Percentiles rank a stretch among this genome's conserved stretches.
Conservation (phyloP, 2,888 invertebrate genomes). For the Platycheirus albimanus region DNA sequence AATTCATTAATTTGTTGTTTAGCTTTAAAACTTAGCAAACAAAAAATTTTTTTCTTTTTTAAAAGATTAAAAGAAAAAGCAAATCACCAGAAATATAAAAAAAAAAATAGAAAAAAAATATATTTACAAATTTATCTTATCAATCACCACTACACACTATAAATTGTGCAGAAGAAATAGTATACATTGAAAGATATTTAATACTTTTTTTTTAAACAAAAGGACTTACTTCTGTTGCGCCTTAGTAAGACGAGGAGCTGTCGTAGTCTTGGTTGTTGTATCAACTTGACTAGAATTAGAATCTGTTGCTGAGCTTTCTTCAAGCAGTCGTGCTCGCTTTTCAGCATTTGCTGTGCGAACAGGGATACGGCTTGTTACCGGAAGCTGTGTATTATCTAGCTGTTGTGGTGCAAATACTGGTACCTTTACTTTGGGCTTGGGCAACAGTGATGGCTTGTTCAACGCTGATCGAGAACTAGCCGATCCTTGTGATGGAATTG, state of each 20-base stretch:
- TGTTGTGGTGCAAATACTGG: constrained; percentile 75
- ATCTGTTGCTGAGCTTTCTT: constrained; percentile 70
- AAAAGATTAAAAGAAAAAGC: constrained; percentile 35
- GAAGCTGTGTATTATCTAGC: constrained; percentile 54
- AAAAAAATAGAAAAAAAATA: constrained; percentile 8
- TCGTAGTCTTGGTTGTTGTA: constrained; percentile 48
- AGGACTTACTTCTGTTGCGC: constrained; percentile 69
- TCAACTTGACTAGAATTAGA: constrained; percentile 37
- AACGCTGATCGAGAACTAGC: constrained; percentile 48
- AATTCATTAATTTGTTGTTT: not conserved
- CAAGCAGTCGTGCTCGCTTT: constrained; percentile 78
- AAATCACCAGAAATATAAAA: constrained; percentile 59
- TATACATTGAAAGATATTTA: constrained; percentile 12
- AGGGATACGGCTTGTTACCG: constrained; percentile 81
- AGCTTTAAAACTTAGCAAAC: too few relatives aligned
- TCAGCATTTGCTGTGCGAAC: constrained; percentile 82
- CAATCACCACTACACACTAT: constrained; percentile 38
- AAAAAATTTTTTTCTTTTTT: too few relatives aligned
- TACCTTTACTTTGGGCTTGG: constrained; percentile 80
- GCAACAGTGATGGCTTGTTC: constrained; percentile 80
- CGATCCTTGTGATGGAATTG: constrained; percentile 57
- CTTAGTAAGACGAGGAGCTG: constrained; percentile 46
- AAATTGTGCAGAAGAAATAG: constrained; percentile 43
- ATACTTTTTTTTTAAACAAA: not conserved
- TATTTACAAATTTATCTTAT: constrained; percentile 40